These are phyloP conservation scores for Mus minutoides DNA, from an alignment of 2,797 vertebrate genomes.

Conservation along the genomic window DNA sequence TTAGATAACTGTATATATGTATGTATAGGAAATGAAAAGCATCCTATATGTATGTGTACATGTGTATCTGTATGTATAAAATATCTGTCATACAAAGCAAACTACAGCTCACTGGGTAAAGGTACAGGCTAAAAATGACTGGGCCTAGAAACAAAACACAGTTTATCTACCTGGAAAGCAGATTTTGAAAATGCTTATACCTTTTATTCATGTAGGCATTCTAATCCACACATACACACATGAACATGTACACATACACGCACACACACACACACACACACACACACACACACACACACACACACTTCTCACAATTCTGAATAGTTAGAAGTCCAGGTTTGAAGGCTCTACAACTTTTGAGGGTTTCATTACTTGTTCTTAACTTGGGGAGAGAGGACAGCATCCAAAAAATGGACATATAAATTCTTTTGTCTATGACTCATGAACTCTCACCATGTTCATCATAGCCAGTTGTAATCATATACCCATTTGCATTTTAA, in stretches of 20 bases:
- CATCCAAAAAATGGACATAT: too few relatives aligned
- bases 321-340: background rate
- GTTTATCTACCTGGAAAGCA: background rate
- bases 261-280: background rate
- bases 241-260: background rate
- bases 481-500: background rate
- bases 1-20: background rate
- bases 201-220: background rate
- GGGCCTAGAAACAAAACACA: background rate
- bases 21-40: background rate
- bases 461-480: background rate
- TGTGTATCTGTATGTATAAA: background rate
- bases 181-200: background rate
- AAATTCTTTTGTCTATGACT: background rate
- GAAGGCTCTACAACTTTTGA: background rate
- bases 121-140: background rate
- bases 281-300: background rate
- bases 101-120: background rate
- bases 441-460: accelerated
- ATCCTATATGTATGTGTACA: background rate
- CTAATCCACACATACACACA: background rate
- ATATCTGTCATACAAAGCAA: background rate
- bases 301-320: background rate
- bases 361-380: background rate
- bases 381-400: background rate